These are phyloP conservation scores for Coregonus suidteri DNA, from an alignment of 2,797 vertebrate genomes.

Conservation along the genomic window DNA sequence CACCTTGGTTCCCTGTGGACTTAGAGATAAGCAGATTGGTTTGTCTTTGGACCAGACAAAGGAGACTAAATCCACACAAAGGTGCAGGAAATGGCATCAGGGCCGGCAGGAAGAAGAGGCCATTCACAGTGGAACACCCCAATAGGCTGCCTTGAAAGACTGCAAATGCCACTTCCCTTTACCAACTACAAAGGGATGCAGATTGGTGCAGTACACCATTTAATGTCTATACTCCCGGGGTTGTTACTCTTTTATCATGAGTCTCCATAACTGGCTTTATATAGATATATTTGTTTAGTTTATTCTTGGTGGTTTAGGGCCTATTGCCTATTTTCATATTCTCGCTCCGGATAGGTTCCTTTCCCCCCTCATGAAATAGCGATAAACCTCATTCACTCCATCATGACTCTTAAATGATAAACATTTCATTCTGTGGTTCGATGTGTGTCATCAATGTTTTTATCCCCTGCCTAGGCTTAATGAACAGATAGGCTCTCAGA, in stretches of 20 bases:
- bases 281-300: background rate
- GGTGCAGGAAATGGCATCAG: constrained; percentile 60
- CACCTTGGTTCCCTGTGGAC: constrained; percentile 69
- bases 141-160: constrained; percentile 56
- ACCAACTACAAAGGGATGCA: constrained; percentile 57
- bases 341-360: constrained; percentile 9
- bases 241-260: constrained; percentile 18
- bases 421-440: constrained; percentile 49
- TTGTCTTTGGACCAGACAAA: constrained; percentile 70
- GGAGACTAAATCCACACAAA: constrained; percentile 60
- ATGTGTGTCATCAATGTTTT: constrained; percentile 40
- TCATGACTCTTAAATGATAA: constrained; percentile 37
- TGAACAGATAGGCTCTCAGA: constrained; percentile 52
- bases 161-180: constrained; percentile 65
- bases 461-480: constrained; percentile 51
- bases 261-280: constrained; percentile 16
- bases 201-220: constrained; percentile 51
- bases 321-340: background rate
- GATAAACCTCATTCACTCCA: constrained; percentile 32
- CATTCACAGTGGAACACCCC: constrained; percentile 38
- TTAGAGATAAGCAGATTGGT: constrained; percentile 75
- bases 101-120: constrained; percentile 36
- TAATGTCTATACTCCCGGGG: constrained; percentile 40
- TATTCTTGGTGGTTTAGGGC: background rate
- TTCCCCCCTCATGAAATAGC: constrained; percentile 25